Evolutionary conservation across 2,113 vertebrate species (phyloP), one percentile per base, ranked within the genome.

Genomic region (Scartelaos histophorus): DNA sequence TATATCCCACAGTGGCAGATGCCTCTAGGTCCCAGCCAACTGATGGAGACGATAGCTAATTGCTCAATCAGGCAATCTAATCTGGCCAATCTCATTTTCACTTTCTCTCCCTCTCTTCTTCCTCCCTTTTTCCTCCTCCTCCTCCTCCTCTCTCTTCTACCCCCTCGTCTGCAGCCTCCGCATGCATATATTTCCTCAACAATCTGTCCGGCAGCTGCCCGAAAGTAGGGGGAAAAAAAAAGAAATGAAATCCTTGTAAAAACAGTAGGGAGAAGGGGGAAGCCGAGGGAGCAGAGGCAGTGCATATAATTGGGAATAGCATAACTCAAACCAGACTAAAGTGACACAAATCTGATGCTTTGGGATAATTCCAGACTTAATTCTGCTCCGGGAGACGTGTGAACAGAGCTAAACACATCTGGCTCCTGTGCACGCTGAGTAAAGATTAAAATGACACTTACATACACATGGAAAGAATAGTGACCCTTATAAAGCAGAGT

Each of bases 41-140:
- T 86, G 88, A 88, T 81, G 79, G 80, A 85, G 89, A 87, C 66
- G 79, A 89, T 82, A 69, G 77, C 87, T 92, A 92, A 92, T 90
- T 88, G 89, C 85, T 84, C 85, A 90, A 92, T 89, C 89, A 90
- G 80, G 81, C 85, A 78, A 91, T 92, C 80, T 91, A 90, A 92
- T 91, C 90, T 85, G 73, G 81, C 83, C 90, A 79, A 86, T 89
- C 80, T 87, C 76, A 87, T 87, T 88, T 91, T 78, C 84, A 75
- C 78, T 80, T 79, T 84, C n/a, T 43, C 34, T 69, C 78, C 61
- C 72, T 68, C 72, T n/a, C 51, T 7, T 15, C 43, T 57, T 53
- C 0, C 54, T 11, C 47, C 16, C 43, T 62, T 47, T 0, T 45
- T 7, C 43, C 49, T 5, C 54, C 1, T 4, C 13, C 12, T 9